Evolutionary conservation across 2,113 vertebrate genomes (phyloP), one percentile per base, ranked within the genome.

Genomic region (Poeciliopsis turrubarensis): DNA sequence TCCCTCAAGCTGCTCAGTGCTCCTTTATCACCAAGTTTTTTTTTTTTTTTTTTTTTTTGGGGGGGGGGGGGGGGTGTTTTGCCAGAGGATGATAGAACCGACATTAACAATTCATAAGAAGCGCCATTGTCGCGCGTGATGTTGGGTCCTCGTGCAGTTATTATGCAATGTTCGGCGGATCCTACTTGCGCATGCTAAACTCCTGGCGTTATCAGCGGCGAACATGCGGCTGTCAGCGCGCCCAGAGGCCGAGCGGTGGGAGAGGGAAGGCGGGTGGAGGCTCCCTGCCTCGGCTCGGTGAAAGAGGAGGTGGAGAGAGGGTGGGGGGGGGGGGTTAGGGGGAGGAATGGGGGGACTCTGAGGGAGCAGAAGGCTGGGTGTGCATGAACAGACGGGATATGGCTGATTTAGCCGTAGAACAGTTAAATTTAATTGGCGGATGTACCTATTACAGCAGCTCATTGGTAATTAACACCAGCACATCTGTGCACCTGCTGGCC

Each of bases 31-130:
- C 66, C 86, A 75, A 87, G 89, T 54, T 54, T 54, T 47, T 47
- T 19, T 51, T 51, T 19, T 19, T 47, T 47, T 17, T 0, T 47
- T 47, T 47, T 5, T 51, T 10, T 34, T 89, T 32, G 29, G 29
- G 29, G 29, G 29, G 29, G 29, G 29, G 29, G 29, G 29, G 29
- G 29, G 29, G 2, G 29, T 2, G 29, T 2, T 29, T 34, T 88
- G 86, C 78, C 80, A 66, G 60, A 60, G 74, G 31, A 84, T 89
- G 88, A 90, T 89, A 89, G 60, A 80, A 78, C 60, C 91, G 54
- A 88, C 90, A 91, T 91, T 87, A 90, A 90, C 89, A 86, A 87
- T 87, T 94, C 86, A 85, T 85, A 90, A 90, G 89, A 66, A 81
- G 82, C 83, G 71, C 83, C 78, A 84, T 90, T 91, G 93, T 92